phyloP scores from a whole-genome alignment of 2,113 vertebrate species.

The Coptodon rendalli region DNA sequence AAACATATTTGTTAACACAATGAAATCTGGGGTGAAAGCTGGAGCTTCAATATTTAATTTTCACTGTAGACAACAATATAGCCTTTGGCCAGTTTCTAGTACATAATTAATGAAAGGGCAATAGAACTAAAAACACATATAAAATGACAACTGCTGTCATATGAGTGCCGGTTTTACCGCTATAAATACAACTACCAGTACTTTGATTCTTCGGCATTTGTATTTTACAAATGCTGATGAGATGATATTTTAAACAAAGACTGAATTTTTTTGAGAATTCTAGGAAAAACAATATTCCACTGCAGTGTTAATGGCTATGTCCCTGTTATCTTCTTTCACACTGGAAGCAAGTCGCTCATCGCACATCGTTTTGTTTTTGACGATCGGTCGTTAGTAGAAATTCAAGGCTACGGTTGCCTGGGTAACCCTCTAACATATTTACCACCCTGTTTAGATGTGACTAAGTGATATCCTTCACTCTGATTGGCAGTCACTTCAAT shows the following conservation, averaged over 20 bases:
- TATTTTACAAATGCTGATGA: background rate
- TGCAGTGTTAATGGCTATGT: conserved; percentile 6
- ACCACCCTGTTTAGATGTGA: background rate
- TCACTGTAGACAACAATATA: conserved; percentile 60
- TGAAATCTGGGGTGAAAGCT: conserved; percentile 64
- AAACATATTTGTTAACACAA: conserved; percentile 76
- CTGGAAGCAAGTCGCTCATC: background rate
- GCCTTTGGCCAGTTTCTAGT: conserved; percentile 57
- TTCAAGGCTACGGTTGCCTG: background rate
- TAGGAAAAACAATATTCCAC: background rate
- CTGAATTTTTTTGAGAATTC: background rate
- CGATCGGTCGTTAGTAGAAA: accelerated
- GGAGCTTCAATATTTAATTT: conserved; percentile 70
- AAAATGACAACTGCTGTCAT: conserved; percentile 2
- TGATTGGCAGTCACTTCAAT: background rate
- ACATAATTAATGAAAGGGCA: conserved; percentile 61
- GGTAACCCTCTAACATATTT: background rate
- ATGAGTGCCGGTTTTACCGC: background rate
- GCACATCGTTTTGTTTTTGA: background rate
- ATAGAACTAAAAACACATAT: conserved; percentile 37
- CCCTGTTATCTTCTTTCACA: conserved; percentile 17
- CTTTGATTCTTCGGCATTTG: background rate
- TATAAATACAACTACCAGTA: background rate
- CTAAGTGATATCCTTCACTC: background rate
- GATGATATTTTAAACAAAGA: background rate